A percentile compares a stretch with the other conserved stretches of the same genome.
Conservation (phyloP, 1,140 invertebrate species). For the Holcopasites calliopsidis region DNA sequence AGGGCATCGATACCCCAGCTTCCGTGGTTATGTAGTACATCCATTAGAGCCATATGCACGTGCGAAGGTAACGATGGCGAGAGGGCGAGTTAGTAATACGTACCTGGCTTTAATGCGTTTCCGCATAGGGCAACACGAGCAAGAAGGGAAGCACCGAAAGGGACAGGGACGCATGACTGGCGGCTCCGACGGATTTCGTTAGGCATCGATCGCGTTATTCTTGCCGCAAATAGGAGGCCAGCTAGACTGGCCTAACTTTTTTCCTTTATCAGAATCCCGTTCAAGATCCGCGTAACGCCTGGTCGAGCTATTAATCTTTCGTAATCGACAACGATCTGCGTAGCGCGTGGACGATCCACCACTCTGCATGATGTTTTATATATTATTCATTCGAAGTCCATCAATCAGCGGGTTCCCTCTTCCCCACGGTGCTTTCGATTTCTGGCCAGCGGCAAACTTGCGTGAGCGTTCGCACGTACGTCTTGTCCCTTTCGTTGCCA, state of each 20-base stretch:
- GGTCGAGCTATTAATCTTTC: slow-evolving; percentile 38
- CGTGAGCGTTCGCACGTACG: not conserved
- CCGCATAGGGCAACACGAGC: slow-evolving; percentile 62
- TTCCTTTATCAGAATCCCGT: slow-evolving; percentile 27
- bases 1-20: slow-evolving; percentile 53
- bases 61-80: slow-evolving; percentile 62
- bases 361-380: not conserved
- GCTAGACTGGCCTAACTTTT: not conserved
- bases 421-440: not conserved
- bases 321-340: slow-evolving; percentile 39
- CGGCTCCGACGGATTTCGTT: slow-evolving; percentile 10
- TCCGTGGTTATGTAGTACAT: slow-evolving; percentile 64
- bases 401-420: slow-evolving; percentile 11
- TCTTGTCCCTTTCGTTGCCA: not conserved
- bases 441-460: too few relatives aligned
- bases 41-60: slow-evolving; percentile 66
- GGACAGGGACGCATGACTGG: not conserved
- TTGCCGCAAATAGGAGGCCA: slow-evolving; percentile 28
- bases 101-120: slow-evolving; percentile 64
- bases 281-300: slow-evolving; percentile 39
- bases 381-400: slow-evolving; percentile 29
- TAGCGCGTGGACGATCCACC: not conserved
- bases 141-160: not conserved
- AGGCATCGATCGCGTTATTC: slow-evolving; percentile 26
- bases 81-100: slow-evolving; percentile 64